Evolutionary conservation across 2,797 vertebrate species (phyloP), one percentile per base, ranked within the genome.

Genomic region (Psittacula derbiana): DNA sequence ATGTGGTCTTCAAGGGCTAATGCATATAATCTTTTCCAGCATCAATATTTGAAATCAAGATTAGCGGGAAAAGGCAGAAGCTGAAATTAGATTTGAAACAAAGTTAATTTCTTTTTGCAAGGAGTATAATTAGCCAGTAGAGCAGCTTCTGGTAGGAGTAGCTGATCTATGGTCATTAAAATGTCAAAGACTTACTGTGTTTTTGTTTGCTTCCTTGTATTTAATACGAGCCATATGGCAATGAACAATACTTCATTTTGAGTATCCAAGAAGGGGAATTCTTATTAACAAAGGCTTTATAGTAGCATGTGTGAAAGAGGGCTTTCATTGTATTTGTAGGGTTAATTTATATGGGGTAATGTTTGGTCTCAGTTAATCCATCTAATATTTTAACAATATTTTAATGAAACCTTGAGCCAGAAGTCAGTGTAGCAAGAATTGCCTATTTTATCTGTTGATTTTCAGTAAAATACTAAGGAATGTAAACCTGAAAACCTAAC

Each of bases 141-240:
- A 92, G 55, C 86, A 57, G 58, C 55, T 84, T 96, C 49, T 94
- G 88, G 66, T 89, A 80, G 81, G 74, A 91, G 61, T 90, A 88
- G 72, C 87, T 83, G 69, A 79, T 89, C 75, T 69, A 31, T 1
- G 16, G 89, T 78, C 79, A 70, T 96, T 94, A 95, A 96, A 93
- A 94, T 92, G 92, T 92, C 95, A 92, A 64, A 95, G 96, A 61
- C 85, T 80, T 73, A 74, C 67, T 92, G 84, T 94, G 94, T 1
- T 93, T 92, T 89, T 95, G 84, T 96, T 96, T 96, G 92, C 92
- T 95, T 94, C 87, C 75, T 80, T 93, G 81, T 92, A 64, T 91
- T 94, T 94, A 93, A 94, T 92, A 80, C 25, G 31, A 95, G 28
- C 96, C 96, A 96, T 96, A 88, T 95, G 96, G 94, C 87, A 88